These are phyloP conservation scores for Gopherus evgoodei DNA, from an alignment of 2,113 vertebrate genomes.

Conservation along the genomic window DNA sequence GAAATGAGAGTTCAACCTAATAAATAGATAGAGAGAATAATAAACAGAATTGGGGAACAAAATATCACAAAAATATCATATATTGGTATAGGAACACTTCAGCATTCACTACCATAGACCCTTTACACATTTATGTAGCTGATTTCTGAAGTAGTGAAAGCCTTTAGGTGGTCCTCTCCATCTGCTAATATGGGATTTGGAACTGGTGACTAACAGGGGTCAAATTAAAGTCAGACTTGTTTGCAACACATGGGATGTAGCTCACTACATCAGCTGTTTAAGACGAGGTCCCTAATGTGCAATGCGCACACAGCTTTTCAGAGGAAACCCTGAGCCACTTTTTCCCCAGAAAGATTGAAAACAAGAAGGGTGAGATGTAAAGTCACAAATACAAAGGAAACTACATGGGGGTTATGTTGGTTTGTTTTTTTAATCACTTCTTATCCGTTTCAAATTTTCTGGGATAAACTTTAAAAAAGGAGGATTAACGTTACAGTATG, in stretches of 20 bases:
- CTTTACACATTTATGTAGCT: neutral
- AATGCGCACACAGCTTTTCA: neutral
- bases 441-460: neutral
- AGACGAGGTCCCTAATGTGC: neutral
- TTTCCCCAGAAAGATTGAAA: constrained; percentile 6
- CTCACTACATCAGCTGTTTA: neutral
- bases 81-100: neutral
- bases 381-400: neutral
- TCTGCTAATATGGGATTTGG: neutral
- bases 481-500: neutral
- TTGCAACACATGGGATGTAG: neutral
- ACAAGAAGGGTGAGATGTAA: neutral
- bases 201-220: neutral
- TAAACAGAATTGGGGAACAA: neutral
- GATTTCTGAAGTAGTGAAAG: neutral
- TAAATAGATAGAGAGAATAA: neutral
- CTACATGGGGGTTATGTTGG: neutral
- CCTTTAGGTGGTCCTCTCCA: neutral
- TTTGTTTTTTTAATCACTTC: neutral
- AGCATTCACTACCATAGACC: neutral
- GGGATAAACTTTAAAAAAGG: neutral
- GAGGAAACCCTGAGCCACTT: neutral
- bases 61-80: neutral
- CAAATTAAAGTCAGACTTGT: constrained; percentile 12
- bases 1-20: neutral